Base-by-base conservation (phyloP, 2,888 invertebrate species). In the Polyploca ridens region DNA sequence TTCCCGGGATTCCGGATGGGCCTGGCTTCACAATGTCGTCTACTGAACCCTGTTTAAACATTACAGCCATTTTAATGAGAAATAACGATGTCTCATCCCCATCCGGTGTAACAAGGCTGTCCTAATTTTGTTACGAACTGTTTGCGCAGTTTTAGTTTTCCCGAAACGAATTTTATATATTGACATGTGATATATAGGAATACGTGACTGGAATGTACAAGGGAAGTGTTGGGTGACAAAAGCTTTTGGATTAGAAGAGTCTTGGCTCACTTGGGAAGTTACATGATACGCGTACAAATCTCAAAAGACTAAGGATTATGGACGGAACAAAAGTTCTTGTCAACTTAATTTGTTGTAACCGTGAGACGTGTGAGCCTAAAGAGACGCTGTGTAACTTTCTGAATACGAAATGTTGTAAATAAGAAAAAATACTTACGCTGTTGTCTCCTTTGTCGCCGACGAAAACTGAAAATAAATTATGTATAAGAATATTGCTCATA, bases 381-480 rank as follows among this genome's bases (percentile, higher is more conserved):
- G 54, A 54, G 10, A 54, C 19, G 54, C 54, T 10, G 10, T 4
- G 54, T 19, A 54, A 19, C 54, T 19, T 54, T 54, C 54, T 19
- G 54, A 54, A 54, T 54, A 54, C 54, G 54, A 54, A 54, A 54
- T 54, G 54, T 54, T 54, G 54, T 64, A 38, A 44, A 19, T 41
- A 16, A 65, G 13, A 64, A 66, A 60, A 33, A 35, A 68, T 82
- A 90, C 90, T 90, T 81, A 91, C 91, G 65, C 73, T 79, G 62
- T 82, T 84, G 19, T 83, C 87, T 67, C 81, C 87, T 74, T 88
- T 90, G 63, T 88, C 90, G 64, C 88, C 87, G 72, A 75, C 75
- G 76, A 81, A 85, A 82, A 87, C 90, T 90, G 82, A 27, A 84
- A 71, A 70, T 59, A 67, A 63, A 74, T 75, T 68, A 70, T 64